A percentile compares a stretch with the other conserved stretches of the same genome.
phyloP scores from a whole-genome alignment of 1,140 invertebrate species.

The Lasaia peninsularis region DNA sequence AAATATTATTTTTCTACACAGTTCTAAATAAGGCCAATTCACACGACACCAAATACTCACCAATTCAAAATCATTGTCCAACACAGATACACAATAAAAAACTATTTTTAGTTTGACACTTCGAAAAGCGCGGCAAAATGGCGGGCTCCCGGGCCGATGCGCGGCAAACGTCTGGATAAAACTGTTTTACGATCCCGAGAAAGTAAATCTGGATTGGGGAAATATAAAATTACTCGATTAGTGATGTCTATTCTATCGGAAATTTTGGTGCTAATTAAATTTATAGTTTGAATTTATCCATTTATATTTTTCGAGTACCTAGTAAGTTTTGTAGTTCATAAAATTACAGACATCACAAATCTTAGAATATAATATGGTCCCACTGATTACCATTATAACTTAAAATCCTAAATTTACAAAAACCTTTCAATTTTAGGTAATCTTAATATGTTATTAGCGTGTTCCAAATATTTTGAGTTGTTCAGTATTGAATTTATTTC shows the following conservation, averaged over 20 bases:
- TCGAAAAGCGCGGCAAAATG: conserved; percentile 27
- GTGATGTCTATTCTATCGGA: conserved; percentile 16
- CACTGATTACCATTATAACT: too few species aligned
- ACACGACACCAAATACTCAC: conserved; percentile 54
- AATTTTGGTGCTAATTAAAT: too few species aligned
- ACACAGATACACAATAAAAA: conserved; percentile 32
- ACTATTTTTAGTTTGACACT: conserved; percentile 34
- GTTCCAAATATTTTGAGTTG: too few species aligned
- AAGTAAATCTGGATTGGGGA: conserved; percentile 50
- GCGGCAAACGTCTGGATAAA: conserved; percentile 37
- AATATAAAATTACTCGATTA: conserved; percentile 49
- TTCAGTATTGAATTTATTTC: too few species aligned
- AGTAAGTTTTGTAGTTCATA: too few species aligned
- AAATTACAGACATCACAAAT: too few species aligned
- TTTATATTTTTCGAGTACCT: too few species aligned
- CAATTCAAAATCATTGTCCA: conserved; percentile 56
- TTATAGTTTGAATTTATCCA: too few species aligned
- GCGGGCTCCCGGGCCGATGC: conserved; percentile 33
- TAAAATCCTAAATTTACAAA: too few species aligned
- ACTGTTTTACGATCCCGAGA: conserved; percentile 36
- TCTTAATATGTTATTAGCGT: too few species aligned
- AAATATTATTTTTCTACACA: neutral
- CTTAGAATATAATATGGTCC: too few species aligned
- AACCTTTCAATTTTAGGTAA: too few species aligned
- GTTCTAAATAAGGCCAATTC: conserved; percentile 20